Base-by-base conservation (phyloP, 2,797 vertebrate species). In the Tachyglossus aculeatus region DNA sequence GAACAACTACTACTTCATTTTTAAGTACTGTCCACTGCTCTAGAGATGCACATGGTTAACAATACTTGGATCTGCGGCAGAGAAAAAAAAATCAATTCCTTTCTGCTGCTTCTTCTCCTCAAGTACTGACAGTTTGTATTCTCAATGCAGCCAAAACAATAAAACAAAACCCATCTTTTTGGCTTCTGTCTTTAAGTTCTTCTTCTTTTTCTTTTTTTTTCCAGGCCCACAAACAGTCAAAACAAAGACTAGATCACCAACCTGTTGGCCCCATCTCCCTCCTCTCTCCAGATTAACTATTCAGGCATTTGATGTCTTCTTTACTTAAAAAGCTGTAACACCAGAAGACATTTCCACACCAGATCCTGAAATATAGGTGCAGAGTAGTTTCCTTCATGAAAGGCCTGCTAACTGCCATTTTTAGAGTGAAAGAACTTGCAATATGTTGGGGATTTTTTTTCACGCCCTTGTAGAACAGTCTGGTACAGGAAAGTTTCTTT, bases 81-180 rank as follows among this genome's bases (percentile, higher is more conserved):
- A 68, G 77, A 79, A 85, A 83, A 64, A 70, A 83, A 88, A 91
- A 93, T 90, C 87, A 79, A 88, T 87, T 81, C 67, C 78, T 90
- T 83, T 88, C 78, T 86, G 82, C 80, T 82, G 75, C 52, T 90
- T 78, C 83, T 90, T 86, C 75, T 77, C 83, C 82, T 88, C 64
- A 77, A 88, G 14, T 69, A 80, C 83, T 75, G 84, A 86, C 86
- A 91, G 90, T 85, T 86, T 89, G 84, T 80, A 85, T 90, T 90
- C 83, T 82, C 43, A 68, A 84, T 70, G 48, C 81, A 90, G 81
- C 71, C 83, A 88, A 85, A 88, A 86, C 83, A 81, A 86, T 67
- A 36, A 86, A 85, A 78, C 79, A 29, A 67, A 87, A 86, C 61
- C 9, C 8, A 74, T 73, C 27, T 1, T 87, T 87, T 53, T 66